These are phyloP conservation scores for Syngnathus acus DNA, from an alignment of 2,797 vertebrate species.

Conservation along the genomic window DNA sequence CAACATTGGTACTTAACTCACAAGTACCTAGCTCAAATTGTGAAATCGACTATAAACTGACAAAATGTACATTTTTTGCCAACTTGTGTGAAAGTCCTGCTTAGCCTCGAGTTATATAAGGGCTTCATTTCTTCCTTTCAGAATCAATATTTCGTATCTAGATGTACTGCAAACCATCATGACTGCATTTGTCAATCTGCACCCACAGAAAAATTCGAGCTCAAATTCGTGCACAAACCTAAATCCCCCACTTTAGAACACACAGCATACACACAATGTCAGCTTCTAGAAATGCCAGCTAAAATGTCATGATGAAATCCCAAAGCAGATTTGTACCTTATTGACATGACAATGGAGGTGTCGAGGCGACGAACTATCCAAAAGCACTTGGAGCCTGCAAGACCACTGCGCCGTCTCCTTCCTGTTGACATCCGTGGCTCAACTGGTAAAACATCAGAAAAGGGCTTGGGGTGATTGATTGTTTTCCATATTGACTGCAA, in stretches of 20 bases:
- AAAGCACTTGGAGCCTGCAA: constrained; percentile 70
- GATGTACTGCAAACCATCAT: too few species aligned
- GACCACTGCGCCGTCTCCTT: constrained; percentile 65
- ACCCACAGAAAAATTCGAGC: too few species aligned
- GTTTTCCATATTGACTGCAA: background rate
- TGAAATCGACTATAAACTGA: background rate
- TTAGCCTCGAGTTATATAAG: background rate
- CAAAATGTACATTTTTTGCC: background rate
- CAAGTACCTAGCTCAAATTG: background rate
- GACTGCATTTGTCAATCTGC: too few species aligned
- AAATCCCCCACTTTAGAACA: background rate
- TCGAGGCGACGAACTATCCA: constrained; percentile 53
- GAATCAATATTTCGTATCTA: too few species aligned
- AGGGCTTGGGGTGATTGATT: background rate
- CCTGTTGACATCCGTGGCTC: constrained; percentile 39
- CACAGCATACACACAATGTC: background rate
- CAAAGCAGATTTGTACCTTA: background rate
- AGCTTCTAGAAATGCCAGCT: background rate
- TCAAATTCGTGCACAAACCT: too few species aligned
- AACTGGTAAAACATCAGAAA: background rate
- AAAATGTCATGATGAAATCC: background rate
- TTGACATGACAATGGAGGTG: constrained; percentile 61
- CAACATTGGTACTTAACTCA: background rate
- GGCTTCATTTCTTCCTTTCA: background rate
- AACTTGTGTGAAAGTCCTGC: background rate